A percentile compares a stretch with the other conserved stretches of the same genome.
Evolutionary conservation across 2,797 vertebrate genomes (phyloP).

Genomic region (Muscicapa striata): DNA sequence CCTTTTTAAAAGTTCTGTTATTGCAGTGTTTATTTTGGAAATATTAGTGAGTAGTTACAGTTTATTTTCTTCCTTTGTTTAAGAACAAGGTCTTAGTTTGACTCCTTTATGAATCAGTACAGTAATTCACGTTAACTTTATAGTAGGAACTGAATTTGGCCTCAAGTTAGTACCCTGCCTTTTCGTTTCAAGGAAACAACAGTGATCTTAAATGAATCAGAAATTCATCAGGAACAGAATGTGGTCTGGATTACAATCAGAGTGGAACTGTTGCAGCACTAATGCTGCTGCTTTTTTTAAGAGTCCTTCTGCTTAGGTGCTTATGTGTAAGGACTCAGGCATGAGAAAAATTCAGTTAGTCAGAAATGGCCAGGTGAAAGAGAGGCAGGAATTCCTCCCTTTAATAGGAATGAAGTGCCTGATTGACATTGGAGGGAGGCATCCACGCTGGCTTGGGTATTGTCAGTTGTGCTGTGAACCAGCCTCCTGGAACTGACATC

Average conservation of each 20-base stretch:
- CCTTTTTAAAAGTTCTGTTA: background rate
- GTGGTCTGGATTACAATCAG: background rate
- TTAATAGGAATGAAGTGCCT: background rate
- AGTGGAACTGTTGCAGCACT: background rate
- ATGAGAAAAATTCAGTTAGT: background rate
- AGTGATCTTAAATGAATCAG: background rate
- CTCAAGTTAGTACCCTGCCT: background rate
- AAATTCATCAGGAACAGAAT: background rate
- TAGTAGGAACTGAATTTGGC: background rate
- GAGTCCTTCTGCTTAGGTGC: background rate
- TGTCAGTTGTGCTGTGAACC: background rate
- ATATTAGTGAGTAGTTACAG: background rate
- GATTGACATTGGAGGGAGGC: background rate
- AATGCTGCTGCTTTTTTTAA: background rate
- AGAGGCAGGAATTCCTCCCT: background rate
- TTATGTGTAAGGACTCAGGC: background rate
- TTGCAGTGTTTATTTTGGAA: background rate
- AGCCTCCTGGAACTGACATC: background rate
- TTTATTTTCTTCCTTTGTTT: background rate
- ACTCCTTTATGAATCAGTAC: background rate
- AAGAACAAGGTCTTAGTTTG: background rate
- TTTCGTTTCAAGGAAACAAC: background rate
- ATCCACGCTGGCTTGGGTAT: background rate
- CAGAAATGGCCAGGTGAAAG: background rate
- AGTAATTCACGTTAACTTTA: background rate